These are phyloP conservation scores for Brachionichthys hirsutus DNA, from an alignment of 2,113 vertebrate species.

Conservation along the genomic window DNA sequence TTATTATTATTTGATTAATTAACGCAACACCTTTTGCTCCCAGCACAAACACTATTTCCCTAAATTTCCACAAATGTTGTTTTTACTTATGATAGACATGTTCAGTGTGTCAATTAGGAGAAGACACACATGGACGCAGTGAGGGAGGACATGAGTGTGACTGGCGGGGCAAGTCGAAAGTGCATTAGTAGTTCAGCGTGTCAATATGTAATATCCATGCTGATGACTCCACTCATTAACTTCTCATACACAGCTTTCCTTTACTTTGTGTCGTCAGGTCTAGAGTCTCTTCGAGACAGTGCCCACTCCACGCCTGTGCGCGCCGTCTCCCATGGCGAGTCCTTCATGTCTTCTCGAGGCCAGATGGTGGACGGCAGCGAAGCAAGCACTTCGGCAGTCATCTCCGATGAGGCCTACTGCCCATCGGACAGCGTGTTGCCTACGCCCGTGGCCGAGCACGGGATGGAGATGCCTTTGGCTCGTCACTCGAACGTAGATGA, in stretches of 20 bases:
- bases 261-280: constrained; percentile 73
- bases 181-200: no score
- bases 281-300: constrained; percentile 92
- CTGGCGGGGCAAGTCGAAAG: no score
- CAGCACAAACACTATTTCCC: no score
- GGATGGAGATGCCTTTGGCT: constrained; percentile 82
- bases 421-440: constrained; percentile 90
- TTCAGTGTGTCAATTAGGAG: no score
- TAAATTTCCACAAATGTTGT: no score
- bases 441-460: constrained; percentile 88
- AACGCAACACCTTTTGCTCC: no score
- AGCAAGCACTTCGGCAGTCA: constrained; percentile 77
- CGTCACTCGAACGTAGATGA: constrained; percentile 86
- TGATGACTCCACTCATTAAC: no score
- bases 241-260: not conserved
- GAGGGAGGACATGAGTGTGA: no score
- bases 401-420: constrained; percentile 89
- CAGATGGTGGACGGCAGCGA: constrained; percentile 79
- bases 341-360: constrained; percentile 76
- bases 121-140: no score
- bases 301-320: constrained; percentile 91
- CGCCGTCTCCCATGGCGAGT: constrained; percentile 84
- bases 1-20: no score
- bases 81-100: no score
- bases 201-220: no score